Percentiles rank a stretch among this genome's conserved stretches.
phyloP scores from a whole-genome alignment of 2,888 invertebrate species.

The Plagodis pulveraria region DNA sequence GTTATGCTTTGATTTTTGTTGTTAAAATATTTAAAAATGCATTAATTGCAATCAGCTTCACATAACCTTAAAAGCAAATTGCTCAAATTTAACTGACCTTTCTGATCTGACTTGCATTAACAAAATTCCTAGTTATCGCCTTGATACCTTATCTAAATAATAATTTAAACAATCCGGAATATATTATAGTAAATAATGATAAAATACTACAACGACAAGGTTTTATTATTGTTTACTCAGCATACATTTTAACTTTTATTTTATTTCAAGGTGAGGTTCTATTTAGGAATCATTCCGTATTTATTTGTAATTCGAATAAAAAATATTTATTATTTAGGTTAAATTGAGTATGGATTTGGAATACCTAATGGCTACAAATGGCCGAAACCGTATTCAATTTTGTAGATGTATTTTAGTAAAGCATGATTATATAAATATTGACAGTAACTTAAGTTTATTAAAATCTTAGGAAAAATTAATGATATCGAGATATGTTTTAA shows the following conservation, averaged over 20 bases:
- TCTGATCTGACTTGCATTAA: slow-evolving; percentile 13
- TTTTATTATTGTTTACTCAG: slow-evolving; percentile 1
- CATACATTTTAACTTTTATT: slow-evolving; percentile 7
- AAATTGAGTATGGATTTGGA: slow-evolving; percentile 47
- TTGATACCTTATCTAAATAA: slow-evolving; percentile 13
- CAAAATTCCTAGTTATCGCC: slow-evolving; percentile 4
- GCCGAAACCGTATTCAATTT: slow-evolving; percentile 17
- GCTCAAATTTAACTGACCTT: slow-evolving; percentile 30
- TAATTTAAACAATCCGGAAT: background rate
- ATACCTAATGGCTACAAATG: slow-evolving; percentile 44
- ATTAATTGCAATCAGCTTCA: slow-evolving; percentile 28
- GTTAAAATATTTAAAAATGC: slow-evolving; percentile 24
- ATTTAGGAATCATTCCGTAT: slow-evolving; percentile 59
- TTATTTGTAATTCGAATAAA: slow-evolving; percentile 41
- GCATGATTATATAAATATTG: background rate
- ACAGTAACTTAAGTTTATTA: background rate
- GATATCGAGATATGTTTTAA: too few species aligned
- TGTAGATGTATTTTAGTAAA: too few species aligned
- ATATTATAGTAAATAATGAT: background rate
- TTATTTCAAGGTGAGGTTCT: slow-evolving; percentile 52
- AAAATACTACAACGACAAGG: slow-evolving; percentile 4
- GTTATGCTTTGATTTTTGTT: slow-evolving; percentile 30
- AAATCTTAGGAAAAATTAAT: too few species aligned
- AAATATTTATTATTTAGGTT: slow-evolving; percentile 38
- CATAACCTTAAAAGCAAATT: slow-evolving; percentile 35